phyloP scores from a whole-genome alignment of 2,797 vertebrate genomes.

The Molothrus ater region DNA sequence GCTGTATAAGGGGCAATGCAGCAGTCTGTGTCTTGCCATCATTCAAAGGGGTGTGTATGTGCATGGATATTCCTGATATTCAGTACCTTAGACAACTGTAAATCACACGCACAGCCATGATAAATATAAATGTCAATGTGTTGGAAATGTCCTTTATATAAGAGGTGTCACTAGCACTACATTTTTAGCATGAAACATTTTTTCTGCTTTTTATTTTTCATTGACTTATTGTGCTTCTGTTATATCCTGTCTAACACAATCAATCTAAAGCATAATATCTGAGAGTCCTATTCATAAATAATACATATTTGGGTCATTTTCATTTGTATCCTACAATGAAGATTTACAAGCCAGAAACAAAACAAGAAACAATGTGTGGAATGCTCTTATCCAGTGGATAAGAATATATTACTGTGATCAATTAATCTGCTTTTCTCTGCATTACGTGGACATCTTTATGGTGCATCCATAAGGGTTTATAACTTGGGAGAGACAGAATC shows the following conservation, averaged over 20 bases:
- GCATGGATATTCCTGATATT: constrained; percentile 56
- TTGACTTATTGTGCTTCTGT: constrained; percentile 54
- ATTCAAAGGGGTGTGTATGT: constrained; percentile 59
- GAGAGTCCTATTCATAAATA: constrained; percentile 69
- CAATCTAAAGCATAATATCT: constrained; percentile 63
- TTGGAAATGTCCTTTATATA: constrained; percentile 37
- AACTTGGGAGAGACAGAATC: constrained; percentile 58
- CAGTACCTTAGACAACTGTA: constrained; percentile 41
- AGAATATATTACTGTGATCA: constrained; percentile 64
- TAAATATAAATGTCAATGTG: constrained; percentile 50
- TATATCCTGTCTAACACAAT: constrained; percentile 65
- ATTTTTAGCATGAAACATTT: constrained; percentile 36
- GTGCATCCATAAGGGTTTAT: constrained; percentile 60
- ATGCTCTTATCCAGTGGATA: constrained; percentile 45
- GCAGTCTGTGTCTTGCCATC: constrained; percentile 33
- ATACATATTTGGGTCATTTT: constrained; percentile 61
- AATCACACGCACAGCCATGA: constrained; percentile 18
- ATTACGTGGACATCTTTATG: constrained; percentile 64
- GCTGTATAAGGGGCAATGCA: constrained; percentile 23
- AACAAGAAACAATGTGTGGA: constrained; percentile 29
- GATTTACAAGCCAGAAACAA: constrained; percentile 64
- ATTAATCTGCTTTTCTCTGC: constrained; percentile 66
- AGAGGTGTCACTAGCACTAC: constrained; percentile 31
- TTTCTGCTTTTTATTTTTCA: constrained; percentile 58
- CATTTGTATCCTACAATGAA: constrained; percentile 58